Evolutionary conservation across 2,888 invertebrate genomes (phyloP), one percentile per base, ranked within the genome.

Genomic region (Megastigmus dorsalis): DNA sequence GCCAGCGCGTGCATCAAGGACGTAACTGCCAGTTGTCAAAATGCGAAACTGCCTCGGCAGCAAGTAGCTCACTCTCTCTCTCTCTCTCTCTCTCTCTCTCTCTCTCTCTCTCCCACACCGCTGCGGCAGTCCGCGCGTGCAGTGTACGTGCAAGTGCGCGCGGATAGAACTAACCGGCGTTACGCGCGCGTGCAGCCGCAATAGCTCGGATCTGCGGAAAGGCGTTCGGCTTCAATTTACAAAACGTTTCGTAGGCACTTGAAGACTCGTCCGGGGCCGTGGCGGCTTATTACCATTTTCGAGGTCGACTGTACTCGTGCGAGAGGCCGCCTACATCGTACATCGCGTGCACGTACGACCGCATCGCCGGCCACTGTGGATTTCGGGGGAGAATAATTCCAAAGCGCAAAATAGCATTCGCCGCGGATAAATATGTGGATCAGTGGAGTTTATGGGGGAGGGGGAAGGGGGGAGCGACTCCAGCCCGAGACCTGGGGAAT

Each of bases 11-110:
- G 80, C 80, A 83, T 82, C 82, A 81, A 80, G 79, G 76, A 80
- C 78, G 79, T 82, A 83, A 83, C 81, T 79, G 82, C 80, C 79
- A 83, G 83, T 84, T 84, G 83, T 83, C 83, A 83, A 83, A 84
- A 84, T 82, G 79, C 77, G 79, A 81, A 82, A 81, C 79, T 82
- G 75, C 79, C 72, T 73, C 30, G 9, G 1, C 36, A 9, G 4
- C 48, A 33, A 15, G 18, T n/a, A n/a, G 28, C 26, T 3, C 59
- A n/a, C n/a, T n/a, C n/a, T n/a, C n/a, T n/a, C n/a, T n/a, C n/a
- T n/a, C n/a, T n/a, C n/a, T n/a, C n/a, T n/a, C n/a, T n/a, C n/a
- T n/a, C n/a, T n/a, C n/a, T n/a, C n/a, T n/a, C n/a, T n/a, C n/a
- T n/a, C n/a, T n/a, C n/a, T n/a, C n/a, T n/a, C n/a, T n/a, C n/a